Evolutionary conservation across 2,797 vertebrate species (phyloP).

Genomic region (Adrianichthys oophorus): DNA sequence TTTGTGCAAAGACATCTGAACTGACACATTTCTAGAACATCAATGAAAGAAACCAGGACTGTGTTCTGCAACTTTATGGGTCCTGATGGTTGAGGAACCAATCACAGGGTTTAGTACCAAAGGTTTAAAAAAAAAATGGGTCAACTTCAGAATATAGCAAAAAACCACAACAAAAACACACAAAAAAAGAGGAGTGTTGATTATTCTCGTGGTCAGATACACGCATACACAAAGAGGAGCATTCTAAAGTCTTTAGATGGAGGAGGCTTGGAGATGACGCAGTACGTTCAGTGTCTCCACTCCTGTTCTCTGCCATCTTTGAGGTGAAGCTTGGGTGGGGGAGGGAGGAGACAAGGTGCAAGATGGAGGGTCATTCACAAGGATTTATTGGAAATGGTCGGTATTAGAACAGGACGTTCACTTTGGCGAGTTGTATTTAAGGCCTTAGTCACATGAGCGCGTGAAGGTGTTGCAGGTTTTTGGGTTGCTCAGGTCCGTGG

Average conservation of each 20-base stretch:
- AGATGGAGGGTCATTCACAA: conserved; percentile 39
- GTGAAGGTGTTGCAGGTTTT: no score
- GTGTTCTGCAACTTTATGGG: no score
- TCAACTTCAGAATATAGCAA: no score
- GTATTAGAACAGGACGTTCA: conserved; percentile 27
- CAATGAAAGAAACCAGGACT: neutral
- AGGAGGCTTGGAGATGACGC: conserved; percentile 36
- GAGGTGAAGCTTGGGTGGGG: conserved; percentile 3
- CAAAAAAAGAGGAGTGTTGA: no score
- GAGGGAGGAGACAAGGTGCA: neutral
- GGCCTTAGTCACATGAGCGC: no score
- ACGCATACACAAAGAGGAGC: conserved; percentile 43
- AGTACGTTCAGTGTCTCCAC: conserved; percentile 21
- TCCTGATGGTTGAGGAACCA: no score
- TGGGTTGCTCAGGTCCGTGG: no score
- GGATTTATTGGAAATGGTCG: conserved; percentile 35
- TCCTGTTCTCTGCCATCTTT: conserved; percentile 34
- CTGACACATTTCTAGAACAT: neutral
- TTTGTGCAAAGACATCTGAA: neutral
- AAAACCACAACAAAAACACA: no score
- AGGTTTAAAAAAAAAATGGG: conserved; percentile 7
- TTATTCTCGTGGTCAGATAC: conserved; percentile 21
- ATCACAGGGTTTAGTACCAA: no score
- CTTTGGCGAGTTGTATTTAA: conserved; percentile 8
- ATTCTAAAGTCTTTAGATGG: conserved; percentile 50